Evolutionary conservation across 1,140 invertebrate species (phyloP).

Genomic region (Oppia nitens): DNA sequence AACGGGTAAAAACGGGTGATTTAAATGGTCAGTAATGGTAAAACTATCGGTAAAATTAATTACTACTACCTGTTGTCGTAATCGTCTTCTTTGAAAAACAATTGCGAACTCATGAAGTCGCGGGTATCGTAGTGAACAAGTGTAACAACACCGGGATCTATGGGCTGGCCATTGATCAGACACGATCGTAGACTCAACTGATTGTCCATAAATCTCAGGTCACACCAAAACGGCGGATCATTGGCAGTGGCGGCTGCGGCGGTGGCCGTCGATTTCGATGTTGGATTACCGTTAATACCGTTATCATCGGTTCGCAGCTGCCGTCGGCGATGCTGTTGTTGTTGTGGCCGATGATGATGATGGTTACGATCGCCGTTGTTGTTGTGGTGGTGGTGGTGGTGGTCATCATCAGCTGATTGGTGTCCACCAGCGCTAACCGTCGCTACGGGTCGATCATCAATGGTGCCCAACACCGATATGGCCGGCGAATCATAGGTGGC

Average conservation of each 20-base stretch:
- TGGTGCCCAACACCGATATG: background rate
- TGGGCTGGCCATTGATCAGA: background rate
- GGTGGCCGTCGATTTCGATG: no score
- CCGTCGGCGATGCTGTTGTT: no score
- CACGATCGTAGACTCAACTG: background rate
- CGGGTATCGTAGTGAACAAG: conserved; percentile 2
- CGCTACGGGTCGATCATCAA: background rate
- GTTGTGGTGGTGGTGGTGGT: no score
- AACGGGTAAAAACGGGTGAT: background rate
- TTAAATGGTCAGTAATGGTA: background rate
- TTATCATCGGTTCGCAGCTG: no score
- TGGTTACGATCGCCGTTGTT: no score
- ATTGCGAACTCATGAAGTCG: conserved; percentile 9
- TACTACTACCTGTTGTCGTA: conserved; percentile 5
- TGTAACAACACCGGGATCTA: background rate
- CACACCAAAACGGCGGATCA: background rate
- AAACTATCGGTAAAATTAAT: no score
- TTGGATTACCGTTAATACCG: background rate
- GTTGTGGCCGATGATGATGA: no score
- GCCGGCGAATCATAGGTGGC: background rate
- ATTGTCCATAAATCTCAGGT: background rate
- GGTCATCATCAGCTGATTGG: no score
- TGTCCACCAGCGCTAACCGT: background rate
- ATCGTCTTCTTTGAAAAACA: background rate
- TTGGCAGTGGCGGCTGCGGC: no score